Evolutionary conservation across 2,888 invertebrate genomes (phyloP).

Genomic region (Lepeophtheirus nordmannii): DNA sequence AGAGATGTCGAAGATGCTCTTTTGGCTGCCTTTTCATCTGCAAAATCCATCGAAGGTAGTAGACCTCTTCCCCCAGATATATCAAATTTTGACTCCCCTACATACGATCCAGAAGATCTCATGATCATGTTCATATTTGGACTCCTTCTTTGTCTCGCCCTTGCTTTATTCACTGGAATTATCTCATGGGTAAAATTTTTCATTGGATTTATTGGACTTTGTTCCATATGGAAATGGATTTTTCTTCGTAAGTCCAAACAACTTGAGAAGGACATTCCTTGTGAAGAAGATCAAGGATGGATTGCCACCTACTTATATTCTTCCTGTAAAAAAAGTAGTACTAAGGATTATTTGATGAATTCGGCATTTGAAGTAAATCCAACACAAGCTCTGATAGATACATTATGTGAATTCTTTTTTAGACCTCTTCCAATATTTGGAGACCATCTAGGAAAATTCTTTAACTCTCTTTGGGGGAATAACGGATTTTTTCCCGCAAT

Average conservation of each 20-base stretch:
- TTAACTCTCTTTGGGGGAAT: not conserved
- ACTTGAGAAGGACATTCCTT: not conserved
- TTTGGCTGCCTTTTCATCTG: not conserved
- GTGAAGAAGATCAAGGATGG: not conserved
- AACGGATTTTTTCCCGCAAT: not conserved
- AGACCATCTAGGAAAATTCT: not conserved
- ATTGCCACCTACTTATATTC: not conserved
- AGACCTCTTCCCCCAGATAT: too few relatives aligned
- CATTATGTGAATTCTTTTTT: not conserved
- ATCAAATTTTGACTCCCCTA: too few relatives aligned
- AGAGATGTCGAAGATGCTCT: not conserved
- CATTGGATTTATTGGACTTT: not conserved
- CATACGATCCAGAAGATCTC: not conserved
- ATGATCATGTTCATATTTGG: not conserved
- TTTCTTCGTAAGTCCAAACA: not conserved
- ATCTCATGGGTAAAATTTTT: not conserved
- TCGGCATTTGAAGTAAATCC: not conserved
- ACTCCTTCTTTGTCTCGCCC: not conserved
- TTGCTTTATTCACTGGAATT: not conserved
- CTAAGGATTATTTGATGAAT: not conserved
- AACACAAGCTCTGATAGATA: not conserved
- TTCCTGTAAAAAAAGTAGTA: not conserved
- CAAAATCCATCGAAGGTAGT: not conserved
- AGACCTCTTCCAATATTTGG: not conserved
- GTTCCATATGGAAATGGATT: not conserved